A percentile compares a stretch with the other conserved stretches of the same genome.
phyloP scores from a whole-genome alignment of 1,140 invertebrate genomes.

The Ceratosolen solmsi region DNA sequence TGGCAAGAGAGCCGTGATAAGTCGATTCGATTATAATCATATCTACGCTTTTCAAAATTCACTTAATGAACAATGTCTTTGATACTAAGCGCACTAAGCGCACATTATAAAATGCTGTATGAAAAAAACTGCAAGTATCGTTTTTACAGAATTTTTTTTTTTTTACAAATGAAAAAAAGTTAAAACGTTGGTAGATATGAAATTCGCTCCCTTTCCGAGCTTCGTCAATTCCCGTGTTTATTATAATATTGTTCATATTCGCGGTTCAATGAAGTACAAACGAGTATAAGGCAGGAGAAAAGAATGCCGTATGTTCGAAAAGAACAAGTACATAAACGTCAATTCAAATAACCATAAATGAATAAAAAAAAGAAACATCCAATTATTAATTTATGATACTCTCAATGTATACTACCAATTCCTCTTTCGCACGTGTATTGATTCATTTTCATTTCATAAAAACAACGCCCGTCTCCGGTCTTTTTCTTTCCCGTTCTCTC shows the following conservation, averaged over 20 bases:
- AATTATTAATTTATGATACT: constrained; percentile 43
- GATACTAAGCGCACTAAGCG: too few species aligned
- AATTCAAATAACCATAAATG: constrained; percentile 43
- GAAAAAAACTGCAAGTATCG: too few species aligned
- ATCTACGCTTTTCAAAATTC: too few species aligned
- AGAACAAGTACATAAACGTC: constrained; percentile 46
- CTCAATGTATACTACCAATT: constrained; percentile 17
- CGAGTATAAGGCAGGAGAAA: background rate
- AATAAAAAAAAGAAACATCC: constrained; percentile 43
- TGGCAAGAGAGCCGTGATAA: too few species aligned
- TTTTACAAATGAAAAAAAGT: too few species aligned
- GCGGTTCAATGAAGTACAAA: background rate
- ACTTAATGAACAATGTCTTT: too few species aligned
- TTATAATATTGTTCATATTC: constrained; percentile 28
- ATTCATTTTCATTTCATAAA: constrained; percentile 48
- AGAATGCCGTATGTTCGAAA: constrained; percentile 24
- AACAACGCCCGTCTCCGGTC: constrained; percentile 23
- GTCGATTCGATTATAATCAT: too few species aligned
- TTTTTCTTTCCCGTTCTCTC: background rate
- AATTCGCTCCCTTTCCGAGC: too few species aligned
- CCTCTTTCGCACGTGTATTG: constrained; percentile 28
- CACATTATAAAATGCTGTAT: too few species aligned
- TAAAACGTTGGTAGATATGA: too few species aligned
- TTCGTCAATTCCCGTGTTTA: too few species aligned
- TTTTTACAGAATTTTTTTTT: too few species aligned